A percentile compares a stretch with the other conserved stretches of the same genome.
These are phyloP conservation scores for Dinocampus coccinellae DNA, from an alignment of 2,888 invertebrate species.

Conservation along the genomic window DNA sequence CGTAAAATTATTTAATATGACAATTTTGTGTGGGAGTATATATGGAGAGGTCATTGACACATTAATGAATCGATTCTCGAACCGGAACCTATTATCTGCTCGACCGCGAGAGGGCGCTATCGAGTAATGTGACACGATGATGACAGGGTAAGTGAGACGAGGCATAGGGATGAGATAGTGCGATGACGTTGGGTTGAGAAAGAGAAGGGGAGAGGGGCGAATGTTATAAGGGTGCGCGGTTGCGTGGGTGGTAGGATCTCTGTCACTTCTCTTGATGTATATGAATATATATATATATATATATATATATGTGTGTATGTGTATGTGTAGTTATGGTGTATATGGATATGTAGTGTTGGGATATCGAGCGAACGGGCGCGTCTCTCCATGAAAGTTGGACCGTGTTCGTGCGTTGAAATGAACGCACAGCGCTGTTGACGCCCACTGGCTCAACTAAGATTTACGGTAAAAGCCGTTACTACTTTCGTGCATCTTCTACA, in stretches of 20 bases:
- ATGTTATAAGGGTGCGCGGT: slow-evolving; percentile 26
- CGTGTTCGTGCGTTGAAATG: not conserved
- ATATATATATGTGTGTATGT: not conserved
- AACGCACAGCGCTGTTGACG: not conserved
- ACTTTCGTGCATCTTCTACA: not conserved
- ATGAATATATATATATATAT: not conserved
- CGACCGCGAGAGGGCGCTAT: slow-evolving; percentile 31
- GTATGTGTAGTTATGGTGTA: not conserved
- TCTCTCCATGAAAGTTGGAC: slow-evolving; percentile 1
- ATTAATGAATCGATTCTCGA: slow-evolving; percentile 32
- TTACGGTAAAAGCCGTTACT: slow-evolving; percentile 27
- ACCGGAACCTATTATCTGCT: slow-evolving; percentile 34
- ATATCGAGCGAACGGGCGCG: slow-evolving; percentile 4
- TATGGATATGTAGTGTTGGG: slow-evolving; percentile 4
- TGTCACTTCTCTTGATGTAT: slow-evolving; percentile 20
- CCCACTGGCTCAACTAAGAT: slow-evolving; percentile 36
- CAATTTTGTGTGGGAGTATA: not conserved
- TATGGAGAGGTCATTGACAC: slow-evolving; percentile 24
- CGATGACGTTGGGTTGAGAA: slow-evolving; percentile 17
- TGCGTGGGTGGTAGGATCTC: slow-evolving; percentile 16
- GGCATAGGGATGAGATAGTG: slow-evolving; percentile 3
- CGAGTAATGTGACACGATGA: slow-evolving; percentile 40
- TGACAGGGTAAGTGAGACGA: slow-evolving; percentile 34
- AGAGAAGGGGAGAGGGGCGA: slow-evolving; percentile 8
- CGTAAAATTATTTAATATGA: not conserved